Evolutionary conservation across 1,140 invertebrate species (phyloP).

Genomic region (Nylanderia fulva): DNA sequence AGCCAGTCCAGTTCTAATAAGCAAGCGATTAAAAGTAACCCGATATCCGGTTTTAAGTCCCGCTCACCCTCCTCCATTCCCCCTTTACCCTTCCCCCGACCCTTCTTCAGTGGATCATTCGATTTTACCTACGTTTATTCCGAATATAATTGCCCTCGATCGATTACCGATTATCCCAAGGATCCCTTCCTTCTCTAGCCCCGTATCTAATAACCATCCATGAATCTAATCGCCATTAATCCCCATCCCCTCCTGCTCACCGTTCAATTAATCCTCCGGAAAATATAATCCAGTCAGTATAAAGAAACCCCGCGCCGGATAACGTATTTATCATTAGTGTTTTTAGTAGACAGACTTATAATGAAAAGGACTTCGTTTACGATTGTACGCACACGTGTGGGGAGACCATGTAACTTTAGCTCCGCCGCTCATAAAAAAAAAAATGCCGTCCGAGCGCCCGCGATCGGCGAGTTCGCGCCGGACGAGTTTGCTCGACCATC

Average conservation of each 20-base stretch:
- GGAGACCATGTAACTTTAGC: constrained; percentile 86
- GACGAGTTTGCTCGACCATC: constrained; percentile 1
- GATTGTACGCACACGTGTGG: constrained; percentile 86
- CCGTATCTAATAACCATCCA: constrained; percentile 31
- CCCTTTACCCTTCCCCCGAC: not conserved
- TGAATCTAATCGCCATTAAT: constrained; percentile 40
- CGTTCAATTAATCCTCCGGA: constrained; percentile 56
- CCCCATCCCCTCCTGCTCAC: not conserved
- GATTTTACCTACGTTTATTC: constrained; percentile 55
- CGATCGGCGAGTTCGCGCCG: constrained; percentile 61
- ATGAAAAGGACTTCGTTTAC: constrained; percentile 83
- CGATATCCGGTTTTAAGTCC: constrained; percentile 75
- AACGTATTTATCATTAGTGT: constrained; percentile 84
- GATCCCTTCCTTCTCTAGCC: constrained; percentile 39
- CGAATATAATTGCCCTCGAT: constrained; percentile 52
- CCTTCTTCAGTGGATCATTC: constrained; percentile 62
- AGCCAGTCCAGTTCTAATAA: constrained; percentile 86
- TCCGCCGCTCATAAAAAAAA: constrained; percentile 82
- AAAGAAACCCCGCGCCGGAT: constrained; percentile 71
- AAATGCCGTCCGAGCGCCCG: constrained; percentile 64
- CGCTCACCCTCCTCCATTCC: not conserved
- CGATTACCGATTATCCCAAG: constrained; percentile 62
- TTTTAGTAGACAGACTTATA: constrained; percentile 83
- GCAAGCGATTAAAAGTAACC: constrained; percentile 84
- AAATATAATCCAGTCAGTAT: constrained; percentile 72